These are phyloP conservation scores for Prietella phreatophila DNA, from an alignment of 2,113 vertebrate genomes.

Conservation along the genomic window DNA sequence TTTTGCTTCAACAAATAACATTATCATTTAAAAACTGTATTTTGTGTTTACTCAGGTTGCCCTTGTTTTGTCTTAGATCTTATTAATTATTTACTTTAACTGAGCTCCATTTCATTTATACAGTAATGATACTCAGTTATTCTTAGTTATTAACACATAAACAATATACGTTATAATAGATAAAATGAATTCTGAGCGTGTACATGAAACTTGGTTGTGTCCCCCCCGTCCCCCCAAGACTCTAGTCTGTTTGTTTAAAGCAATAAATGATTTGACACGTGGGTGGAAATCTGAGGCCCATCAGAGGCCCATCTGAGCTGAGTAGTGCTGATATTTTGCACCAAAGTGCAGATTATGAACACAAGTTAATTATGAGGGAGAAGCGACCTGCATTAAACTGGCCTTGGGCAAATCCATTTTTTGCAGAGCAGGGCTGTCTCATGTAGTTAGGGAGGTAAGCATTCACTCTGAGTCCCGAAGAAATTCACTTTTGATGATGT, in stretches of 20 bases:
- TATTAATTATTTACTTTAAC: neutral
- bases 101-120: neutral
- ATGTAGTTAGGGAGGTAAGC: conserved; percentile 58
- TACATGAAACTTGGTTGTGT: neutral
- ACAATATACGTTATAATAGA: neutral
- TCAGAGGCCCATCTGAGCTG: conserved; percentile 51
- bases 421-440: conserved; percentile 58
- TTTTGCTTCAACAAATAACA: no score
- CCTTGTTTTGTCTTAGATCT: no score
- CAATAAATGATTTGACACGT: conserved; percentile 16
- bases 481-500: conserved; percentile 42
- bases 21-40: no score
- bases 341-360: conserved; percentile 65
- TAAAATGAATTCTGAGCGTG: neutral
- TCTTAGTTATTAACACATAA: neutral
- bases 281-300: conserved; percentile 27
- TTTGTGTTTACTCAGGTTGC: no score
- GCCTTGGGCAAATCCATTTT: conserved; percentile 68
- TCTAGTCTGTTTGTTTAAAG: conserved; percentile 7
- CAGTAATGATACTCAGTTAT: neutral
- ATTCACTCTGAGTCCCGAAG: conserved; percentile 57
- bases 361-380: conserved; percentile 74
- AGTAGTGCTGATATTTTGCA: conserved; percentile 52
- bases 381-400: conserved; percentile 64
- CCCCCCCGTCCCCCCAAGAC: neutral